Evolutionary conservation across 2,113 vertebrate species (phyloP), one percentile per base, ranked within the genome.

Genomic region (Cephalopholis sonnerati): DNA sequence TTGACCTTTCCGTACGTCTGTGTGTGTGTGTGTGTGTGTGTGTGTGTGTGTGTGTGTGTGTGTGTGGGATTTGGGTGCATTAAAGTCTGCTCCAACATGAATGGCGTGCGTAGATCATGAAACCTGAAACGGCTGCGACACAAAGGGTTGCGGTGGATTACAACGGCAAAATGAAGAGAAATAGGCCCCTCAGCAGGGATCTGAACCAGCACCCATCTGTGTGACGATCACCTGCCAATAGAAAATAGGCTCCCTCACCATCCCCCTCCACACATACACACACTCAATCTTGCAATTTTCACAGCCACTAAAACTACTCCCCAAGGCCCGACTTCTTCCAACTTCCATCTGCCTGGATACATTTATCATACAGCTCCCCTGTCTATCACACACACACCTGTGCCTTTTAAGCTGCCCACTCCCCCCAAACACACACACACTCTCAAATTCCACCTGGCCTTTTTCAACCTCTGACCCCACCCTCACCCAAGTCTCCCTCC

Each of bases 391-490:
- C 63, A 87, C 89, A 70, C 62, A 84, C 82, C 77, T 87, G 85
- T 79, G 83, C 61, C 22, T 82, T 61, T 84, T 69, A 84, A 62
- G 62, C 44, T 29, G 9, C 63, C 36, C 55, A 17, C 53, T 25
- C 15, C 54, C 4, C 41, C 27, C 13, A 44, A 27, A 84, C 73
- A 83, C 64, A 90, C 73, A 68, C 27, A 57, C 67, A 68, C 66
- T 67, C 79, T 84, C 84, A 85, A 63, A 87, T 81, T 92, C 82
- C 89, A 90, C 88, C 90, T 91, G 89, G 87, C 90, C 91, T 66
- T 76, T 84, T 87, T 83, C 86, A 96, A 92, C 91, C 86, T 92
- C 75, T 92, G 91, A 92, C 90, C 91, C 90, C 85, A 48, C 84
- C 86, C 83, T 86, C 79, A 70, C 67, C 79, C 69, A 62, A 63